Base-by-base conservation (phyloP, 2,113 vertebrate genomes). In the Actenoides lindsayi region DNA sequence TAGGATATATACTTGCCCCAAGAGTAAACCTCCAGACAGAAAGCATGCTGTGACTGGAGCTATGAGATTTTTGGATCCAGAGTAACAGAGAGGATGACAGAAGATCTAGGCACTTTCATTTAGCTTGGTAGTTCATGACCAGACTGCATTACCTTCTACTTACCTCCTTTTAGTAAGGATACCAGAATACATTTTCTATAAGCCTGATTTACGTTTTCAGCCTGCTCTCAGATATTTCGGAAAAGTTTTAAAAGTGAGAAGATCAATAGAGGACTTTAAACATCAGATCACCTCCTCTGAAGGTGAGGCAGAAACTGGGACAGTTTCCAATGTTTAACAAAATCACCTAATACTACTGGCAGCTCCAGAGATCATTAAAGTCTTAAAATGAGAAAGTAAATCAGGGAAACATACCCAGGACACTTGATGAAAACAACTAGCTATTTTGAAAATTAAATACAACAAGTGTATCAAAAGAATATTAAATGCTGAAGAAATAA, bases 281-380 rank as follows among this genome's bases (percentile, higher is more conserved):
- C 88, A 85, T 96, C 94, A 96, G 81, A 96, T 95, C 92, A 97
- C 88, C 92, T 96, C 92, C 82, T 97, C 92, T 96, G 97, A 98
- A 98, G 97, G 97, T 98, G 96, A 98, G 97, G 88, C 96, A 95
- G 94, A 97, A 97, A 97, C 97, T 95, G 92, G 98, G 97, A 92
- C 92, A 94, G 71, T 76, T 92, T 97, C 97, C 98, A 98, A 92
- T 82, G 90, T 96, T 98, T 94, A 96, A 96, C 95, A 95, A 97
- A 98, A 96, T 94, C 94, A 96, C 89, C 96, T 93, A 96, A 96
- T 83, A 91, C 76, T 95, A 62, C 95, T 93, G 67, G 91, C 92
- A 95, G 96, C 91, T 97, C 90, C 93, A 95, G 94, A 97, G 93
- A 96, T 97, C 94, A 96, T 97, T 93, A 97, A 74, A 89, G 90